These are phyloP conservation scores for Metridium senile DNA, from an alignment of 92 coral and sea anemone species.

Conservation along the genomic window DNA sequence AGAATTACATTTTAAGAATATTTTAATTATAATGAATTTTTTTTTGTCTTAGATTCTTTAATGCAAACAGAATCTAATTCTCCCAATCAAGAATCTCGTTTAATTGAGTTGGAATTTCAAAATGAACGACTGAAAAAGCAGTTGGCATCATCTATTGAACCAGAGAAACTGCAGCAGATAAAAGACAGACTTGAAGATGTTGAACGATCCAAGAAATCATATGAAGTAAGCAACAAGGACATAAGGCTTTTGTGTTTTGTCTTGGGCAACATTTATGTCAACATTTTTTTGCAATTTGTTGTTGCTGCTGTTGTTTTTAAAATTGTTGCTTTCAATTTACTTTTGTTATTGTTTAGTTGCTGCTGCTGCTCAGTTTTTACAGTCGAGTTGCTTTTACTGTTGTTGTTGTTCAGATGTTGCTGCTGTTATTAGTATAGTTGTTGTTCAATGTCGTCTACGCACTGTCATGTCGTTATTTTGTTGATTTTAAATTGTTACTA, in stretches of 20 bases:
- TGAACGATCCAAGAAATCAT: conserved; percentile 56
- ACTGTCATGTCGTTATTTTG: no score
- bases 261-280: no score
- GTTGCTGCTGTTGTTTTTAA: background rate
- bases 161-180: conserved; percentile 50
- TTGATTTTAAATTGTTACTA: no score
- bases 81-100: conserved; percentile 62
- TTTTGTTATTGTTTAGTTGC: no score
- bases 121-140: conserved; percentile 53
- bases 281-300: background rate
- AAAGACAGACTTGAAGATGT: conserved; percentile 62
- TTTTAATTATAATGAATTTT: background rate
- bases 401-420: no score
- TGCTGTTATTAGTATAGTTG: no score
- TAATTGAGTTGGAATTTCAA: conserved; percentile 72
- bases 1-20: no score
- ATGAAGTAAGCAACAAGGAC: conserved; percentile 47
- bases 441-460: no score
- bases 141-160: conserved; percentile 57
- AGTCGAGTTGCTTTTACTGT: no score
- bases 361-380: no score
- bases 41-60: conserved; percentile 5
- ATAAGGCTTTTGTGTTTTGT: no score
- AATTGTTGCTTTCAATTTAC: background rate
- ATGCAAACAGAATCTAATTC: conserved; percentile 5